phyloP scores from a whole-genome alignment of 2,797 vertebrate species.

The Urophycis tenuis region DNA sequence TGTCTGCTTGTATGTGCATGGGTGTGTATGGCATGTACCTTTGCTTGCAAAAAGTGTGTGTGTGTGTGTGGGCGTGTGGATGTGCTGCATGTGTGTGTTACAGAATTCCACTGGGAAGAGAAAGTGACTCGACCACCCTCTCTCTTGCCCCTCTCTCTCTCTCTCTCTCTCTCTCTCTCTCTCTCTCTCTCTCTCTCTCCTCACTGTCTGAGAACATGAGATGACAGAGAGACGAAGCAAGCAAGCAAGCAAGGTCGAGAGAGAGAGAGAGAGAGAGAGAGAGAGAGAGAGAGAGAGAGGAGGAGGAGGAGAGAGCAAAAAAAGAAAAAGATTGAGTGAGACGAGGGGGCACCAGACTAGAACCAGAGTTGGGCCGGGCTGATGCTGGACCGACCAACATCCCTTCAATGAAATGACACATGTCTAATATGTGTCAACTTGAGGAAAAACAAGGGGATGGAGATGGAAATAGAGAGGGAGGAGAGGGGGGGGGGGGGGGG shows the following conservation, averaged over 20 bases:
- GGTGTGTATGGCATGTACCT: background rate
- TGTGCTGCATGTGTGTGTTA: conserved; percentile 1
- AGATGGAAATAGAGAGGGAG: conserved; percentile 21
- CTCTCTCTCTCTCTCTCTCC: background rate
- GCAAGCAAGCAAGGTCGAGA: conserved; percentile 5
- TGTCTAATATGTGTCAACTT: background rate
- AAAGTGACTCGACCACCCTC: conserved; percentile 6
- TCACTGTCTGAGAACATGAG: background rate
- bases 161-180: background rate
- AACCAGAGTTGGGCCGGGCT: background rate
- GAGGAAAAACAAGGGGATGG: conserved; percentile 18
- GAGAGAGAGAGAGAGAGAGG: conserved; percentile 10
- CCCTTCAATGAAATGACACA: background rate
- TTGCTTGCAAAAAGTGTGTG: background rate
- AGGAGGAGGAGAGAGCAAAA: conserved; percentile 9
- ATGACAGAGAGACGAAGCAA: conserved; percentile 6
- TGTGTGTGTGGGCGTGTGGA: background rate
- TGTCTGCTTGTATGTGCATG: background rate
- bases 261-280: conserved; percentile 14
- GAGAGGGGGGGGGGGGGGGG: conserved; percentile 29
- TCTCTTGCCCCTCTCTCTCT: too few relatives aligned
- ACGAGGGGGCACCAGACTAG: background rate
- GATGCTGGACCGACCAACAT: background rate
- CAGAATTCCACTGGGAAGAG: conserved; percentile 28
- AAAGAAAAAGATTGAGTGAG: conserved; percentile 7